These are phyloP conservation scores for Mamestra configurata DNA, from an alignment of 1,140 invertebrate species.

Conservation along the genomic window DNA sequence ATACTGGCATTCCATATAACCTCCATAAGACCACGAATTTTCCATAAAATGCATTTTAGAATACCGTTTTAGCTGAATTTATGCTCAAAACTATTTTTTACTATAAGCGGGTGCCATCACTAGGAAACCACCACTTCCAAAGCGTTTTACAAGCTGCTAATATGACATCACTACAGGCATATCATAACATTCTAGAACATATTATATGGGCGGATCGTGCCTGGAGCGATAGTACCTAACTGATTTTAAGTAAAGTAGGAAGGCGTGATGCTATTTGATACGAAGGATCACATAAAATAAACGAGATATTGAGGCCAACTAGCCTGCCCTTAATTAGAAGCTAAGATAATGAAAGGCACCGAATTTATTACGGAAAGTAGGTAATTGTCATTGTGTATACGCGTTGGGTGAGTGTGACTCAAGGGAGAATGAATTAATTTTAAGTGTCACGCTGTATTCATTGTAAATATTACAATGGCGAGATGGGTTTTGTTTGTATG, in stretches of 20 bases:
- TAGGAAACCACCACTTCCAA: neutral
- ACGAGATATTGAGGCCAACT: neutral
- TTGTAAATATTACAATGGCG: neutral
- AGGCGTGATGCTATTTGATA: neutral
- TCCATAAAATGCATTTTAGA: too few relatives aligned
- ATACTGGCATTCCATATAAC: too few relatives aligned
- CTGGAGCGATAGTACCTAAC: neutral
- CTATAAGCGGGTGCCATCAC: neutral
- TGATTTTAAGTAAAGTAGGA: neutral
- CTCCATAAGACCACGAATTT: too few relatives aligned
- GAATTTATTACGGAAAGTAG: slow-evolving; percentile 1
- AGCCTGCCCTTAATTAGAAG: slow-evolving; percentile 5
- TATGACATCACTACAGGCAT: neutral
- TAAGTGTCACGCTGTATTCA: neutral
- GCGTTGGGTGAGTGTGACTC: slow-evolving; percentile 10
- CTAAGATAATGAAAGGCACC: slow-evolving; percentile 19
- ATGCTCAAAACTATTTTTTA: neutral
- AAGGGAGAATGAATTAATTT: slow-evolving; percentile 21
- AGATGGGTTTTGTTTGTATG: neutral
- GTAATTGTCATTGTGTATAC: slow-evolving; percentile 12
- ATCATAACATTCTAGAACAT: slow-evolving; percentile 1
- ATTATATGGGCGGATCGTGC: slow-evolving; percentile 10
- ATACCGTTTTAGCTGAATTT: neutral
- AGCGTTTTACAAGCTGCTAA: slow-evolving; percentile 8
- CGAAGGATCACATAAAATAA: neutral